Evolutionary conservation across 53 echinoderm and acorn worm species (phyloP), one percentile per base, ranked within the genome.

Genomic region (Echinarachnius parma): DNA sequence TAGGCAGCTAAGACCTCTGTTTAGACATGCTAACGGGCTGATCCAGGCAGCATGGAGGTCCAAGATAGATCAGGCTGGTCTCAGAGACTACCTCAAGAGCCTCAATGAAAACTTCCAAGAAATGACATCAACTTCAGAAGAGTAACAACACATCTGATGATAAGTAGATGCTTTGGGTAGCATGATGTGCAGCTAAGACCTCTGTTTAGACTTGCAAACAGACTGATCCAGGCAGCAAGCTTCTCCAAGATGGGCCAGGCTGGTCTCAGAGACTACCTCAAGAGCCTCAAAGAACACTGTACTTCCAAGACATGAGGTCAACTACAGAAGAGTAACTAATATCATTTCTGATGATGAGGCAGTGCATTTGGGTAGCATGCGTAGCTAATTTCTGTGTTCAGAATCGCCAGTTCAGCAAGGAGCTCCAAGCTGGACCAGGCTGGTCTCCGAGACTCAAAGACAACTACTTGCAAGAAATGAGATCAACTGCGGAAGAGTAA

Each of bases 151-250:
- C n/a, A n/a, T n/a, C n/a, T n/a, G n/a, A n/a, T n/a, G n/a, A n/a
- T n/a, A n/a, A n/a, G n/a, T n/a, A n/a, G n/a, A n/a, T n/a, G n/a
- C n/a, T n/a, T n/a, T n/a, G n/a, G n/a, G n/a, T n/a, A n/a, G n/a
- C n/a, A n/a, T n/a, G n/a, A n/a, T n/a, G n/a, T n/a, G n/a, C n/a
- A n/a, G 65, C 60, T 86, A 34, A 76, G 77, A 46, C 86, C 87
- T 4, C 61, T 80, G 11, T 88, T 85, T 35, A 37, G 87, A 53
- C 74, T 98, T 27, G 92, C 83, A n/a, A 88, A 80, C 66, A 69
- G 91, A 31, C 60, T 98, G 46, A 80, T 88, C 21, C 98, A 92
- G 64, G 88, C 86, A 48, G 88, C 92, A 11, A 77, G 85, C 28
- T 86, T 84, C 59, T 88, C 98, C 5, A 62, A 82, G 28, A 79